phyloP scores from a whole-genome alignment of 2,113 vertebrate genomes.

The Noturus placidus region DNA sequence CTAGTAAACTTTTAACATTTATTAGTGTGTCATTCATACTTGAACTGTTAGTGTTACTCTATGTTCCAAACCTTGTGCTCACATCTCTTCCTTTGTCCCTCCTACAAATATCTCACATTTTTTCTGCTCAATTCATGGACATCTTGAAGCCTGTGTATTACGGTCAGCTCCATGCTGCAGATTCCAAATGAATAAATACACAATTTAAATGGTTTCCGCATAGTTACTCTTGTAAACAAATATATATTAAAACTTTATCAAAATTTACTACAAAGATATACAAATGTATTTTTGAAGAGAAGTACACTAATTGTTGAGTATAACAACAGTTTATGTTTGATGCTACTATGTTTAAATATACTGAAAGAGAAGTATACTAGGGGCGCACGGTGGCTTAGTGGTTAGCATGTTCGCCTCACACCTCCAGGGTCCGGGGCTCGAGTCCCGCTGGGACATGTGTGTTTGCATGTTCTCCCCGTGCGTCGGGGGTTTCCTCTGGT shows the following conservation, averaged over 20 bases:
- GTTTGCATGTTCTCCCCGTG: no score
- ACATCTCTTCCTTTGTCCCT: background rate
- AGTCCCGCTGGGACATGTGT: no score
- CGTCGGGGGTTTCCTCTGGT: no score
- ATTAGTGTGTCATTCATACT: background rate
- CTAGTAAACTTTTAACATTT: background rate
- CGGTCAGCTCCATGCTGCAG: background rate
- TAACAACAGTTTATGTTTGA: background rate
- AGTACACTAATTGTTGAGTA: background rate
- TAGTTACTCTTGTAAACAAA: no score
- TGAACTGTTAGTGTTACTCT: background rate
- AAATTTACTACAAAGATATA: background rate
- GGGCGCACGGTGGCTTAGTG: no score
- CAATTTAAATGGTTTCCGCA: background rate
- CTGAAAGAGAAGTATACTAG: background rate
- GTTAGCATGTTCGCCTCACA: no score
- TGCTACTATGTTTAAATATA: background rate
- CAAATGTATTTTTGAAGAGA: background rate
- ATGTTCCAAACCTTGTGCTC: background rate
- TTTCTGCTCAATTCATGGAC: background rate
- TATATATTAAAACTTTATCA: background rate
- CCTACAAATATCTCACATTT: background rate
- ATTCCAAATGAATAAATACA: background rate
- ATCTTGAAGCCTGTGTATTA: background rate
- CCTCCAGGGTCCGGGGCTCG: no score